Conservation (phyloP, 2,113 vertebrate species). For the Corythornis madagascariensis region DNA sequence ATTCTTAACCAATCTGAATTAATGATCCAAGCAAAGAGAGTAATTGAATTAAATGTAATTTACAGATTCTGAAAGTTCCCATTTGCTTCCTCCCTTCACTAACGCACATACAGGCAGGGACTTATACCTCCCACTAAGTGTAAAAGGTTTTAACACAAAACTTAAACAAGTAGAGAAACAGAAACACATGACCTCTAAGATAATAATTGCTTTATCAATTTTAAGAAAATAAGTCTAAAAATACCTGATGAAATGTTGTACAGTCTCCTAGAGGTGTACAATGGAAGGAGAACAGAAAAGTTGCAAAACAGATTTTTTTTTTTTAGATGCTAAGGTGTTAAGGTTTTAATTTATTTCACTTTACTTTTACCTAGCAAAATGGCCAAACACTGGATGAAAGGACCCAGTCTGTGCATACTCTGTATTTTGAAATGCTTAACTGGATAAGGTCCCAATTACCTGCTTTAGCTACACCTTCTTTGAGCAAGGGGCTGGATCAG, state of each 20-base stretch:
- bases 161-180: background rate
- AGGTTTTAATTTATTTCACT: background rate
- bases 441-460: background rate
- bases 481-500: background rate
- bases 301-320: background rate
- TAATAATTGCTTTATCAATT: background rate
- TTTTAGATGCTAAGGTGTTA: background rate
- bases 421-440: background rate
- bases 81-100: background rate
- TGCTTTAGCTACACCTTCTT: background rate
- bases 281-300: background rate
- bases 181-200: background rate
- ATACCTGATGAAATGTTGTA: background rate
- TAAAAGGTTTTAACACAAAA: background rate
- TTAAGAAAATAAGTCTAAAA: background rate
- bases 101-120: background rate
- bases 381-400: background rate
- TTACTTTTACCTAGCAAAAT: background rate
- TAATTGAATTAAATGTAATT: background rate
- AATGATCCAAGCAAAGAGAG: background rate
- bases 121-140: background rate
- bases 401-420: background rate
- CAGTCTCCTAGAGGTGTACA: background rate
- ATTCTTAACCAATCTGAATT: background rate
- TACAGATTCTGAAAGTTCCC: background rate